phyloP scores from a whole-genome alignment of 2,797 vertebrate species.

The Nannoperca australis region DNA sequence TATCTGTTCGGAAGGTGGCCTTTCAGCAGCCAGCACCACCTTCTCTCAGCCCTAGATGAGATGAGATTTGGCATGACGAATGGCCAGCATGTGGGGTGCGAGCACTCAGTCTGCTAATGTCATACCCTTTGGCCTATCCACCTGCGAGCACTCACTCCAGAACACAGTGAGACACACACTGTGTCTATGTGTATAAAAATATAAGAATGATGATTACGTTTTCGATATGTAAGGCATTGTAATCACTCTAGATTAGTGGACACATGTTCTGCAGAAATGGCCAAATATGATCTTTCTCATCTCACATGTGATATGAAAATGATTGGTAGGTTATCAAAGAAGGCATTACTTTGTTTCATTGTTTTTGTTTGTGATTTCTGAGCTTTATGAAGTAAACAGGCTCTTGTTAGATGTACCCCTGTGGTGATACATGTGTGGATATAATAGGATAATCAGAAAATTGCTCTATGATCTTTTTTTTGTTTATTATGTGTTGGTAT shows the following conservation, averaged over 20 bases:
- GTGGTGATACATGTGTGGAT: too few relatives aligned
- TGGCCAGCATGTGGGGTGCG: conserved; percentile 56
- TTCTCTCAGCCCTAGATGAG: conserved; percentile 46
- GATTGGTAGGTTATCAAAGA: too few relatives aligned
- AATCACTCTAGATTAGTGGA: background rate
- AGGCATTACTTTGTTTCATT: too few relatives aligned
- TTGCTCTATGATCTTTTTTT: too few relatives aligned
- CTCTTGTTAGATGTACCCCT: too few relatives aligned
- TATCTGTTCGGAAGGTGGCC: conserved; percentile 63
- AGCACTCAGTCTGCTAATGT: conserved; percentile 68
- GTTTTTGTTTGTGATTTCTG: too few relatives aligned
- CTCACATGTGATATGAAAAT: too few relatives aligned
- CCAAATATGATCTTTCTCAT: background rate
- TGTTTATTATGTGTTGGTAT: too few relatives aligned
- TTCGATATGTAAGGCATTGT: background rate
- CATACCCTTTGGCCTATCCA: conserved; percentile 62
- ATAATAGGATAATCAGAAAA: too few relatives aligned
- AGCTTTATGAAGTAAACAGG: too few relatives aligned
- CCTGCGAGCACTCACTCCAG: conserved; percentile 36
- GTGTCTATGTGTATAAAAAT: background rate
- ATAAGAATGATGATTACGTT: background rate
- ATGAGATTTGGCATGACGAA: conserved; percentile 70
- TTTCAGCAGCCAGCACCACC: conserved; percentile 63
- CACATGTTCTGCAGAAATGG: background rate
- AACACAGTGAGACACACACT: conserved; percentile 13